Evolutionary conservation across 2,113 vertebrate species (phyloP).

Genomic region (Pelecanoides urinatrix): DNA sequence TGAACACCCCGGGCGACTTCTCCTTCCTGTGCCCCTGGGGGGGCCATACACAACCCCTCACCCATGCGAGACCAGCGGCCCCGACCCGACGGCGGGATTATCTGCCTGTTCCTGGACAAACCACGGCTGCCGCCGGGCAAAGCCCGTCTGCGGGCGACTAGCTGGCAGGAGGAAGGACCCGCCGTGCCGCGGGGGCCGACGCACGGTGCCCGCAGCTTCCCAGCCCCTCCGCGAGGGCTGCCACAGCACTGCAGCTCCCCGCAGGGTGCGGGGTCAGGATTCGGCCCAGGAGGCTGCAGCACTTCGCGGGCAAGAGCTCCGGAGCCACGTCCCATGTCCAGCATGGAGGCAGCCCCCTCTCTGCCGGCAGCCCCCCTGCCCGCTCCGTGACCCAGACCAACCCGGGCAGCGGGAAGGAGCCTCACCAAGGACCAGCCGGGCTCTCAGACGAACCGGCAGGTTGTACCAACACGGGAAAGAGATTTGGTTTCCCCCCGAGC

Average conservation of each 20-base stretch:
- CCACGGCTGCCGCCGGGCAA: accelerated
- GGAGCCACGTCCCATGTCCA: not conserved
- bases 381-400: accelerated
- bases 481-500: not conserved
- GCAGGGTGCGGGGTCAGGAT: not conserved
- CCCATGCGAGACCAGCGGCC: not conserved
- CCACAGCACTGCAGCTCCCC: not conserved
- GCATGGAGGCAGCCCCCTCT: not conserved
- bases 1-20: not conserved
- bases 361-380: not conserved
- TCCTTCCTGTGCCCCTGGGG: not conserved
- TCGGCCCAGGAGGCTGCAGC: not conserved
- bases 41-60: not conserved
- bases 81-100: accelerated
- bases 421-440: accelerated
- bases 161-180: not conserved
- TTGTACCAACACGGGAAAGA: not conserved
- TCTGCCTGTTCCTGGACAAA: not conserved
- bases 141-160: not conserved
- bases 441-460: not conserved
- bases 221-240: not conserved
- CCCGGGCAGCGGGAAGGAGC: not conserved
- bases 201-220: accelerated
- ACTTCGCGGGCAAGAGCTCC: not conserved
- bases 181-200: not conserved